Conservation (phyloP, 2,888 invertebrate species). For the Drosophila flavopinicola region DNA sequence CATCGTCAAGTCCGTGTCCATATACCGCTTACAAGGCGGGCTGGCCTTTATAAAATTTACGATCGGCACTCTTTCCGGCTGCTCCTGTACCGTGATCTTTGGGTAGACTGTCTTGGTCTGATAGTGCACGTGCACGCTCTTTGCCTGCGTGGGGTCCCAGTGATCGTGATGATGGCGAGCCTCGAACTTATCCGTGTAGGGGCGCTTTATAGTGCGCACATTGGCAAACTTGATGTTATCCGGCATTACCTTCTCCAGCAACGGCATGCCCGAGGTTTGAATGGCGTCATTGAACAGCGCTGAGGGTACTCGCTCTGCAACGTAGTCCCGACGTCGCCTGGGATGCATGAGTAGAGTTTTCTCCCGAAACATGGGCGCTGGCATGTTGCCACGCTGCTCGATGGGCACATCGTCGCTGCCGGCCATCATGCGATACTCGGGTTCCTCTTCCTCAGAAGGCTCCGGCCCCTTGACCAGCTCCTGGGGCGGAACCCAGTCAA, state of each 20-base stretch:
- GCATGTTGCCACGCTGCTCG: conserved; percentile 79
- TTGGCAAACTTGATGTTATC: conserved; percentile 71
- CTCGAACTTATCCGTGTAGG: conserved; percentile 74
- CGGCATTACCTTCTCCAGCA: conserved; percentile 63
- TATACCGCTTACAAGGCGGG: conserved; percentile 68
- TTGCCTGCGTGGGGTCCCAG: conserved; percentile 78
- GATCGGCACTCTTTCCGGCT: conserved; percentile 41
- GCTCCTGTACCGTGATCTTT: conserved; percentile 51
- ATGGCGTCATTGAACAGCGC: conserved; percentile 67
- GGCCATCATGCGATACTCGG: conserved; percentile 23
- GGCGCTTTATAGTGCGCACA: conserved; percentile 66
- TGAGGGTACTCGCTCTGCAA: conserved; percentile 67
- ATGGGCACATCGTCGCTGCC: conserved; percentile 37
- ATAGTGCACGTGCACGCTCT: conserved; percentile 79
- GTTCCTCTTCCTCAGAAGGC: not conserved
- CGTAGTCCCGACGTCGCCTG: conserved; percentile 73
- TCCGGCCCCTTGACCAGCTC: conserved; percentile 23
- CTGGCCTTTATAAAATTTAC: conserved; percentile 71
- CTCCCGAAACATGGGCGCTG: conserved; percentile 80
- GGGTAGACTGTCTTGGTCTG: conserved; percentile 71
- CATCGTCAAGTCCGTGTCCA: conserved; percentile 70
- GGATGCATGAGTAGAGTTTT: conserved; percentile 80
- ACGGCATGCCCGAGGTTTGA: conserved; percentile 54
- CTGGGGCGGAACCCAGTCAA: conserved; percentile 81
- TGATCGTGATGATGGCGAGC: conserved; percentile 83